Conservation (phyloP, 2,113 vertebrate species). For the Tragelaphus strepsiceros region DNA sequence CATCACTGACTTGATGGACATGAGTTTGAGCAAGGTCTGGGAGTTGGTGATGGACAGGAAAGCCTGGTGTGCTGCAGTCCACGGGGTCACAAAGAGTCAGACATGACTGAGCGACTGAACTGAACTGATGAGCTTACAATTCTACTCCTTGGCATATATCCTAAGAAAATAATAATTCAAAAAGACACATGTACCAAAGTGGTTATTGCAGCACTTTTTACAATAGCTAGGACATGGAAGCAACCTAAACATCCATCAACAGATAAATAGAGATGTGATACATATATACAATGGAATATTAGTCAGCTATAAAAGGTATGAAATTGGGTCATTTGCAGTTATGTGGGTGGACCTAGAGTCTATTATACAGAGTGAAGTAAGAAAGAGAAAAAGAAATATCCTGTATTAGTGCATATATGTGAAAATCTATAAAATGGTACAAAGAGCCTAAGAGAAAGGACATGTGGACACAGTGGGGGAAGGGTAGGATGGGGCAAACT, state of each 20-base stretch:
- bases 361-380: background rate
- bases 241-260: background rate
- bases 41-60: background rate
- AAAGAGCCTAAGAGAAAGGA: background rate
- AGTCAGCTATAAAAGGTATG: background rate
- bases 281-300: background rate
- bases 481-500: background rate
- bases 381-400: background rate
- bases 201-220: background rate
- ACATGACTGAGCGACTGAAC: rapidly evolving
- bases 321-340: background rate
- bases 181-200: background rate
- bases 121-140: background rate
- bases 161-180: background rate
- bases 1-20: background rate
- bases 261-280: background rate
- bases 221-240: background rate
- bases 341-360: background rate
- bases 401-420: background rate
- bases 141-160: background rate
- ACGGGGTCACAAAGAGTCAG: background rate
- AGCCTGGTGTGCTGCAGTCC: background rate
- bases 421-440: background rate
- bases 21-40: background rate
- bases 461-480: background rate